Percentiles rank a stretch among this genome's conserved stretches.
These are phyloP conservation scores for Cephonodes hylas DNA, from an alignment of 2,888 invertebrate genomes.

Conservation along the genomic window DNA sequence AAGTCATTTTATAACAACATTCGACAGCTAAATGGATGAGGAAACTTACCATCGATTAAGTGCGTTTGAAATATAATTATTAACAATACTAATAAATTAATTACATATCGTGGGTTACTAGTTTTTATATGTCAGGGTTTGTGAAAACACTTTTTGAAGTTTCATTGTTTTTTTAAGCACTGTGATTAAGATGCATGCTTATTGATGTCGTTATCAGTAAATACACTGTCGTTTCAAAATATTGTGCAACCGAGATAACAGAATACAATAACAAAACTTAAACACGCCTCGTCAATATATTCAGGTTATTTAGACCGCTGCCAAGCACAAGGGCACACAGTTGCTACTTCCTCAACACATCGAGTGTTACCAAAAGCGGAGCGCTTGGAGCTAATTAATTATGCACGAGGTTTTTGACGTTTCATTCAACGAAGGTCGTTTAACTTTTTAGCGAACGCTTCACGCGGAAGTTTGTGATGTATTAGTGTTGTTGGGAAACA, in stretches of 20 bases:
- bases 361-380: constrained; percentile 23
- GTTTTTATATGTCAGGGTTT: background rate
- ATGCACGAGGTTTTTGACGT: constrained; percentile 34
- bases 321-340: constrained; percentile 3
- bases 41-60: background rate
- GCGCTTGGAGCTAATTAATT: constrained; percentile 25
- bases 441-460: constrained; percentile 47
- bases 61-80: background rate
- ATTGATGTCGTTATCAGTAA: background rate
- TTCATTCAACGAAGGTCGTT: constrained; percentile 48
- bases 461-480: constrained; percentile 47
- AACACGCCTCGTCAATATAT: background rate
- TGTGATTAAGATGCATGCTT: background rate
- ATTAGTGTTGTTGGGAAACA: constrained; percentile 29
- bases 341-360: constrained; percentile 13
- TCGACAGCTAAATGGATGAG: background rate
- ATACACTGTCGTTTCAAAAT: background rate
- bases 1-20: background rate
- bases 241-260: background rate
- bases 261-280: background rate
- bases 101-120: background rate
- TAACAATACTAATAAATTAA: background rate
- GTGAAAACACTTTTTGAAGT: background rate
- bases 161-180: background rate
- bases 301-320: background rate